Evolutionary conservation across 1,140 invertebrate species (phyloP).

Genomic region (Trichogramma pretiosum): DNA sequence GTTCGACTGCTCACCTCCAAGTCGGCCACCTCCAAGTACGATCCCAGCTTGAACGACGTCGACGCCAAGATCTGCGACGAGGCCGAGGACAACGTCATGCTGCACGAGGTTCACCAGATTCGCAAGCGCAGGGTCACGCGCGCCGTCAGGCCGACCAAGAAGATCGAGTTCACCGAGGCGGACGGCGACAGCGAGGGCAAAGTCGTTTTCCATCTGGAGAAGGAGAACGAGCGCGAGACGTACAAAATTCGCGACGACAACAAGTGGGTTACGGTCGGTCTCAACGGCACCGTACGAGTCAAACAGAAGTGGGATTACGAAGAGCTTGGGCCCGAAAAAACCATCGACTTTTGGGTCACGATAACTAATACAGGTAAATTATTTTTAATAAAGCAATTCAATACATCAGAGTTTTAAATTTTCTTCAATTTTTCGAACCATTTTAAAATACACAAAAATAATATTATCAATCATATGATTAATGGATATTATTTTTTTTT

Average conservation of each 20-base stretch:
- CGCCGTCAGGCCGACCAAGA: conserved; percentile 81
- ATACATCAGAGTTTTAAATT: too few relatives aligned
- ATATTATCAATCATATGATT: conserved; percentile 16
- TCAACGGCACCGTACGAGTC: conserved; percentile 82
- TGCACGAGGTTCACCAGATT: conserved; percentile 51
- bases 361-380: conserved; percentile 75
- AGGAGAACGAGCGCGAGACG: conserved; percentile 82
- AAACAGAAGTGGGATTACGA: conserved; percentile 97
- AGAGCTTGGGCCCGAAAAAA: conserved; percentile 88
- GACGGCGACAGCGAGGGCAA: conserved; percentile 82
- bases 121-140: conserved; percentile 75
- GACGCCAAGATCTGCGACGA: conserved; percentile 21
- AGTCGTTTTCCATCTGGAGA: conserved; percentile 81
- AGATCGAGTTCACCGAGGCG: conserved; percentile 84
- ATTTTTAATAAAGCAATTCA: too few relatives aligned
- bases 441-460: too few relatives aligned
- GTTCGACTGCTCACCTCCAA: conserved; percentile 62
- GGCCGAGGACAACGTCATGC: neutral
- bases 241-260: conserved; percentile 90
- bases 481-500: conserved; percentile 16
- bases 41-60: conserved; percentile 44
- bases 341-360: conserved; percentile 92
- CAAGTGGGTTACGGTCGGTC: conserved; percentile 86
- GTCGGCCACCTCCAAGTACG: conserved; percentile 24
- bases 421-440: too few relatives aligned